A percentile compares a stretch with the other conserved stretches of the same genome.
These are phyloP conservation scores for Nomada ruficornis DNA, from an alignment of 2,888 invertebrate species.

Conservation along the genomic window DNA sequence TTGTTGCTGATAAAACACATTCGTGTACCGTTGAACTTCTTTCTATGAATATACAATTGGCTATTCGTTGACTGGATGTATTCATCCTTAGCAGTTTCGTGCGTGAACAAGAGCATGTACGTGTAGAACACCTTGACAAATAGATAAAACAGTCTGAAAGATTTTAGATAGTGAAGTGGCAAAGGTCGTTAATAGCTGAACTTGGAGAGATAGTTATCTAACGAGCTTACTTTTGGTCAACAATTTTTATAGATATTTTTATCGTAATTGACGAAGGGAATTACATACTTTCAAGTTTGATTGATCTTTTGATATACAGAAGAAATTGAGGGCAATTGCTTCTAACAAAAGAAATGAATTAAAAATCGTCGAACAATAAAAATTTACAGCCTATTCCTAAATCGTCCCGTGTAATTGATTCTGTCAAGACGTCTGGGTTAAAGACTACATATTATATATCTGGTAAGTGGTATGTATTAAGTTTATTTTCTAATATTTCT, in stretches of 20 bases:
- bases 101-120: neutral
- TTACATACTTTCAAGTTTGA: too few relatives aligned
- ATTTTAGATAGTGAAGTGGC: conserved; percentile 3
- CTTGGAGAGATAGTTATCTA: neutral
- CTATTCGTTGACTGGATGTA: neutral
- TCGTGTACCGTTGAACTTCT: neutral
- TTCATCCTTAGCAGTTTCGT: conserved; percentile 15
- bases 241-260: neutral
- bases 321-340: too few relatives aligned
- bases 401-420: too few relatives aligned
- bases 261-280: neutral
- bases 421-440: too few relatives aligned
- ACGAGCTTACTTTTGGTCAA: too few relatives aligned
- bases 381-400: too few relatives aligned
- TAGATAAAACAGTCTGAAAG: conserved; percentile 16
- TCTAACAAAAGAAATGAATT: too few relatives aligned
- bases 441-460: too few relatives aligned
- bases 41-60: neutral
- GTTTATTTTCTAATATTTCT: too few relatives aligned
- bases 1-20: neutral
- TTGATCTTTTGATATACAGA: too few relatives aligned
- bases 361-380: too few relatives aligned
- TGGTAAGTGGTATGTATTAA: too few relatives aligned
- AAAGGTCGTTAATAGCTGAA: neutral
- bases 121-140: neutral